Conservation (phyloP, 2,113 vertebrate genomes). For the Megalops atlanticus region DNA sequence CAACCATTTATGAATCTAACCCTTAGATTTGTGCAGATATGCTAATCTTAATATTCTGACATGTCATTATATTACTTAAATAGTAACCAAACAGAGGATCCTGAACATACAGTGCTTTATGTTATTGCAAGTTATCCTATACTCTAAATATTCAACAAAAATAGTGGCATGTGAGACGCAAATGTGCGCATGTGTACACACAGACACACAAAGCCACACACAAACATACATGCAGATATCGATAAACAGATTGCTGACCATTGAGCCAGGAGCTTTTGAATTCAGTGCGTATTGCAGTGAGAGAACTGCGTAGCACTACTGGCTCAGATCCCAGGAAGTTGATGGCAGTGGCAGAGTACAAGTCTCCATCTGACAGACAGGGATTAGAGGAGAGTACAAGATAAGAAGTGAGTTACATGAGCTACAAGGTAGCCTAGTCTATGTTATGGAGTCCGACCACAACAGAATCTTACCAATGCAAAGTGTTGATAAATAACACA, state of each 20-base stretch:
- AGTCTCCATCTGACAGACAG: constrained; percentile 58
- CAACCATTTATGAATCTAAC: neutral
- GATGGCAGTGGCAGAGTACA: constrained; percentile 78
- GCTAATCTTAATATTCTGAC: neutral
- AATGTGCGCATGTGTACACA: no score
- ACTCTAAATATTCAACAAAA: no score
- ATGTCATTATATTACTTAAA: neutral
- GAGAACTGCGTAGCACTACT: constrained; percentile 63
- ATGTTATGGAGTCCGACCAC: no score
- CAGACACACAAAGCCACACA: no score
- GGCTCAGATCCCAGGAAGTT: constrained; percentile 79
- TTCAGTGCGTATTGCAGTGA: constrained; percentile 66
- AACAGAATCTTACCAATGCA: no score
- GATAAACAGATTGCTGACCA: constrained; percentile 53
- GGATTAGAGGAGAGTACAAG: neutral
- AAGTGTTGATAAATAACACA: no score
- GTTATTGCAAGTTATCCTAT: no score
- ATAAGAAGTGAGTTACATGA: no score
- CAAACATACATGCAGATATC: neutral
- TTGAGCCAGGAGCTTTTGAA: constrained; percentile 72
- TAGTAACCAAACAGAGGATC: neutral
- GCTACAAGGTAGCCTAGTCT: no score
- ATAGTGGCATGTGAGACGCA: no score
- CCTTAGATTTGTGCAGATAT: no score
- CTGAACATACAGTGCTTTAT: no score